Conservation (phyloP, 2,797 vertebrate species). For the Sebastes hubbsi region DNA sequence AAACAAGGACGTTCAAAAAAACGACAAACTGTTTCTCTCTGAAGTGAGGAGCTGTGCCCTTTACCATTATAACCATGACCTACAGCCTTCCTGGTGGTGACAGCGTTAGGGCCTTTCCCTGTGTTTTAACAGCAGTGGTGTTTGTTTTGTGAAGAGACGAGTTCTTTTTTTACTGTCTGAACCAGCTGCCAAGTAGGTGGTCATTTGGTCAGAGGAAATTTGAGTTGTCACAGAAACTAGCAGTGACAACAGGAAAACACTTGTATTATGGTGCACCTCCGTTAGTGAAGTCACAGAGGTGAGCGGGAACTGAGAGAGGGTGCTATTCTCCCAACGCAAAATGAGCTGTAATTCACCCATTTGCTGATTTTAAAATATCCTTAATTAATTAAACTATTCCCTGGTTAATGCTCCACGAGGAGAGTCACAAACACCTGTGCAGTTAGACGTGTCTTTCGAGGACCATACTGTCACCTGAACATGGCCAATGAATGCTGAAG, state of each 20-base stretch:
- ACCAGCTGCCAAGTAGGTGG: conserved; percentile 8
- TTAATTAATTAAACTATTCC: background rate
- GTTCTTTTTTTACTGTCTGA: conserved; percentile 1
- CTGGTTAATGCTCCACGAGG: background rate
- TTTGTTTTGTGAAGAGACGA: conserved; percentile 30
- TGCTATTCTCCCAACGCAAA: background rate
- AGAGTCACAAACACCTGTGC: background rate
- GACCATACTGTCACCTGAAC: background rate
- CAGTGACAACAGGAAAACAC: conserved; percentile 3
- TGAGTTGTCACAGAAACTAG: conserved; percentile 5
- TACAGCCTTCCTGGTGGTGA: background rate
- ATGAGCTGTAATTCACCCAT: background rate
- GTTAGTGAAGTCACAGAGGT: background rate
- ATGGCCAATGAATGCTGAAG: conserved; percentile 13
- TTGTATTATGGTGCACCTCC: background rate
- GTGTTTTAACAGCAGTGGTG: conserved; percentile 18
- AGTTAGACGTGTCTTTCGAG: background rate
- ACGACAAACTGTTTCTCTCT: background rate
- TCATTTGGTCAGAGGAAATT: background rate
- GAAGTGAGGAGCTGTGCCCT: background rate
- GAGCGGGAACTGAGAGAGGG: background rate
- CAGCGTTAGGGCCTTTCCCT: background rate
- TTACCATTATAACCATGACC: background rate
- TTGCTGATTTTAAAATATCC: background rate
- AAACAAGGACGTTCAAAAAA: background rate